phyloP scores from a whole-genome alignment of 2,888 invertebrate species.

The Drosophila testacea region DNA sequence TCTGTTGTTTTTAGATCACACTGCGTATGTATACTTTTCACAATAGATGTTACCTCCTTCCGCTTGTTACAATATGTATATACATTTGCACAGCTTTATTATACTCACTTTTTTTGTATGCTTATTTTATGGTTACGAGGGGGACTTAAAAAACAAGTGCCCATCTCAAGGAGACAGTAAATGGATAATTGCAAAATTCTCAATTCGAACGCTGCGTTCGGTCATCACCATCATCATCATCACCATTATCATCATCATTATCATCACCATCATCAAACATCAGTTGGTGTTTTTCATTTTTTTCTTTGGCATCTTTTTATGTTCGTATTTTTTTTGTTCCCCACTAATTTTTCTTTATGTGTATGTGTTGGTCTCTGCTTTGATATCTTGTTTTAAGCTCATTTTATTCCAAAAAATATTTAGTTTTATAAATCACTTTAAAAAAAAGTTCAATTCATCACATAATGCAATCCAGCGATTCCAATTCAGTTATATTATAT shows the following conservation, averaged over 20 bases:
- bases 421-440: neutral
- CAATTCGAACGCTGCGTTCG: constrained; percentile 35
- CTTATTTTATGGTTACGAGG: constrained; percentile 3
- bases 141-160: constrained; percentile 22
- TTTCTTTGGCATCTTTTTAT: neutral
- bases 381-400: constrained; percentile 24
- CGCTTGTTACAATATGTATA: neutral
- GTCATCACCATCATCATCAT: constrained; percentile 40
- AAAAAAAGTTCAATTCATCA: neutral
- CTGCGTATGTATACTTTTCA: neutral
- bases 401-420: neutral
- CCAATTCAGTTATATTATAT: no score
- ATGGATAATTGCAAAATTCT: constrained; percentile 54
- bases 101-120: constrained; percentile 3
- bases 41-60: neutral
- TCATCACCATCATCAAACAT: constrained; percentile 35
- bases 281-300: constrained; percentile 22
- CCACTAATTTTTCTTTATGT: constrained; percentile 37
- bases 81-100: constrained; percentile 13
- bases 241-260: constrained; percentile 41
- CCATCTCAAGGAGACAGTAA: constrained; percentile 61
- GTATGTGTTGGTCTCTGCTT: constrained; percentile 27
- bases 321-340: constrained; percentile 22
- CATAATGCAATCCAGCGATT: no score
- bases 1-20: no score